Base-by-base conservation (phyloP, 2,888 invertebrate genomes). In the Caenorhabditis doughertyi region DNA sequence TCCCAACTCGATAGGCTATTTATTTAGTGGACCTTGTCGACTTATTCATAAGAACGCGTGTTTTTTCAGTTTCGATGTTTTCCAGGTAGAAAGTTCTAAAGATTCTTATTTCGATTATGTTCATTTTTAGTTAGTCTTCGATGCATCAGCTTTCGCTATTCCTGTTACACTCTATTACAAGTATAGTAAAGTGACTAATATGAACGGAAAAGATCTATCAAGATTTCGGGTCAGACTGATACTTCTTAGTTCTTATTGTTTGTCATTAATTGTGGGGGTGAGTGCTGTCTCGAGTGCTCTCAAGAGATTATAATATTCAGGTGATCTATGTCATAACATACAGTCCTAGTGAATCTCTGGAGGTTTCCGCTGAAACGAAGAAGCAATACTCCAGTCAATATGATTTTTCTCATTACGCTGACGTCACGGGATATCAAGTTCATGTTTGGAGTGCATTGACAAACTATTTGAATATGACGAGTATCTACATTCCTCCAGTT, bases 151-250 rank as follows among this genome's bases (percentile, higher is more conserved):
- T 0, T 74, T 74, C 9, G 62, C 74, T 1, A 74, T 74, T 32
- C 74, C 74, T 13, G 74, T 49, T 2, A 74, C 74, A 11, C 21
- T 74, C 11, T 74, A 35, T 32, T 74, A 74, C 29, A 74, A 74
- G 32, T 74, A 74, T 35, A 65, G 25, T 3, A 74, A 74, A 74
- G 65, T 74, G 27, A 67, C 74, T 3, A 58, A 13, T 18, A 47
- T 74, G 1, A 67, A 39, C 9, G 35, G 32, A 1, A 47, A 49
- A 39, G 67, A 74, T 7, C 16, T 65, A 4, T 58, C 74, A 1
- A 47, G 39, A 16, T 18, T 35, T 44, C 65, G 23, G 49, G 67
- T 49, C 35, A 44, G 42, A 27, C n/a, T 67, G 32, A 74, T 74
- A 21, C 67, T 74, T 18, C 0, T 58, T 35, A 58, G 74, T 32